Base-by-base conservation (phyloP, 2,888 invertebrate species). In the Clusia tigrina region DNA sequence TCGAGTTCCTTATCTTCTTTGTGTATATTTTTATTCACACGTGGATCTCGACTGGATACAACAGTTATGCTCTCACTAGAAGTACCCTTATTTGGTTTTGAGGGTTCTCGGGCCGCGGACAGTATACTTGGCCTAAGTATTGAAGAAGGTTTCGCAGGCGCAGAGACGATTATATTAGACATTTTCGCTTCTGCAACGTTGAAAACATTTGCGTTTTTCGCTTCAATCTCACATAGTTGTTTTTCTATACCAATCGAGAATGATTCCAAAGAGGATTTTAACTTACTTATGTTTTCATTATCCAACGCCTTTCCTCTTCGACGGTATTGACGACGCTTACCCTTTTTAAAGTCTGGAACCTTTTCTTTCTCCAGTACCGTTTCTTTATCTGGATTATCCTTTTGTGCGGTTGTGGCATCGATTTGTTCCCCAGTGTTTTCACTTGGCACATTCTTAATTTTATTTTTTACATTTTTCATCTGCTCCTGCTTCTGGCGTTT, bases 1-100 rank as follows among this genome's bases (percentile, higher is more conserved):
- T 54, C 48, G 18, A 2, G 60, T 6, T 17, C n/a, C 6, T 42
- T 42, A 15, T 17, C 18, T 23, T 78, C 79, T 32, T 78, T 77
- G 62, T 81, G 81, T 56, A 78, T 82, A 54, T 81, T 81, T 60
- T 83, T 83, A 62, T 83, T 83, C 0, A 83, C 74, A 2, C 83
- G 77, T 2, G 83, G 83, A 73, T 83, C 83, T 1, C 83, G 78
- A 63, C 82, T 83, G 12, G 77, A 78, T 38, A 74, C 56, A 5
- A 62, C 66, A 10, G 70, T 69, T 59, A 73, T 72, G 55, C 63
- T 68, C 5, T 71, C 69, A 52, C 42, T 62, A 42, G 71, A 42
- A 42, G 69, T 25, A 17, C 38, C 3, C 61, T 55, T 62, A 26
- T 46, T 54, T 51, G 57, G n/a, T 1, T n/a, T 48, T 18, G 12